Percentiles rank a stretch among this genome's conserved stretches.
Conservation (phyloP, 2,888 invertebrate genomes). For the Alentia gelatinosa region DNA sequence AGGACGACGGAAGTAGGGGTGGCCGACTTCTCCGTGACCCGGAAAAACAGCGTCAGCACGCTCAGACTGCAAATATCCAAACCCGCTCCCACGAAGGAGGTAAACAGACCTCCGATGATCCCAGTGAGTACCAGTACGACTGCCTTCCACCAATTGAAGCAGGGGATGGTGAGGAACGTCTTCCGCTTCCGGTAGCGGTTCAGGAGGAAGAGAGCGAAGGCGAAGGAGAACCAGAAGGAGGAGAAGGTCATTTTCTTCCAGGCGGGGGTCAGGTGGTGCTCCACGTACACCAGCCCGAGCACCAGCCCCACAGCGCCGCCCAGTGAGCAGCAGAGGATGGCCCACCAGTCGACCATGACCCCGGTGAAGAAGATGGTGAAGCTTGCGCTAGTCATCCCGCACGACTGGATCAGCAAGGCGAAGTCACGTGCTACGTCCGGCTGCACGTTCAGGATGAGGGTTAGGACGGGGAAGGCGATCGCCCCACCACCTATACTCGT, state of each 20-base stretch:
- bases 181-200: conserved; percentile 71
- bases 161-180: conserved; percentile 64
- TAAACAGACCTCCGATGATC: conserved; percentile 73
- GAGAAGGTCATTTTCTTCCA: conserved; percentile 78
- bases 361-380: conserved; percentile 56
- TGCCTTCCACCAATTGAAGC: conserved; percentile 68
- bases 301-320: conserved; percentile 74
- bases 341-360: conserved; percentile 54
- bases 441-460: conserved; percentile 7
- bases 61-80: conserved; percentile 76
- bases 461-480: conserved; percentile 54
- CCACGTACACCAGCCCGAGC: conserved; percentile 71
- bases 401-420: conserved; percentile 53
- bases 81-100: conserved; percentile 73
- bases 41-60: conserved; percentile 63
- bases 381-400: conserved; percentile 44
- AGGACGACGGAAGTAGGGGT: conserved; percentile 76
- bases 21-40: conserved; percentile 71
- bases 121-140: conserved; percentile 72
- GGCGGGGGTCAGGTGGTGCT: conserved; percentile 68
- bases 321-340: conserved; percentile 64
- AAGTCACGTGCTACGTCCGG: conserved; percentile 49
- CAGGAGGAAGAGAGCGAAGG: conserved; percentile 73
- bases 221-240: conserved; percentile 76
- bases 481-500: conserved; percentile 54